Conservation (phyloP, 2,113 vertebrate species). For the Odobenus rosmarus region DNA sequence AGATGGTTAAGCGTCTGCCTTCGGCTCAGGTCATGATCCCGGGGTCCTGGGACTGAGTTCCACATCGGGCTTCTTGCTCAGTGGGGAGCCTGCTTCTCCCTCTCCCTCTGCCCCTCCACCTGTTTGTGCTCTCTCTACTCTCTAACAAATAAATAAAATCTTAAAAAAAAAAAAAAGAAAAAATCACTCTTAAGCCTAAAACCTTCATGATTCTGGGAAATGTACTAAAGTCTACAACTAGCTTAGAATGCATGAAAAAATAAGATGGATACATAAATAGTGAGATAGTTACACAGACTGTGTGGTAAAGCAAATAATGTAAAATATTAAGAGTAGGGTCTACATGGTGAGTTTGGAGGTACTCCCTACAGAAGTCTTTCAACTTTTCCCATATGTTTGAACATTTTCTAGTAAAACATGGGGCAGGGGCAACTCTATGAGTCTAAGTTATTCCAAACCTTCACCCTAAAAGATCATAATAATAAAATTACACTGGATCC, state of each 20-base stretch:
- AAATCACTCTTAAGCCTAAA: slow-evolving; percentile 46
- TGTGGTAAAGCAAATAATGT: not conserved
- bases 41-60: not conserved
- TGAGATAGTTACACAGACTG: not conserved
- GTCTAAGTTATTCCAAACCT: slow-evolving; percentile 43
- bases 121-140: not conserved
- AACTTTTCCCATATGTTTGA: not conserved
- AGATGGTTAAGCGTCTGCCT: not conserved
- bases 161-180: not conserved
- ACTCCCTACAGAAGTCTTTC: not conserved
- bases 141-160: not conserved
- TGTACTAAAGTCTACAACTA: not conserved
- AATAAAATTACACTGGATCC: not conserved
- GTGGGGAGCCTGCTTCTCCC: too few species aligned
- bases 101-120: too few species aligned
- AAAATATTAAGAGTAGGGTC: not conserved
- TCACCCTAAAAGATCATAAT: not conserved
- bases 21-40: not conserved
- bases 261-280: not conserved
- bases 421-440: not conserved
- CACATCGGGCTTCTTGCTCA: not conserved
- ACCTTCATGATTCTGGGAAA: not conserved
- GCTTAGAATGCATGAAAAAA: not conserved
- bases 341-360: not conserved
- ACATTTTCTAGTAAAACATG: slow-evolving; percentile 28